phyloP scores from a whole-genome alignment of 2,888 invertebrate species.

The Cheilosia pagana region DNA sequence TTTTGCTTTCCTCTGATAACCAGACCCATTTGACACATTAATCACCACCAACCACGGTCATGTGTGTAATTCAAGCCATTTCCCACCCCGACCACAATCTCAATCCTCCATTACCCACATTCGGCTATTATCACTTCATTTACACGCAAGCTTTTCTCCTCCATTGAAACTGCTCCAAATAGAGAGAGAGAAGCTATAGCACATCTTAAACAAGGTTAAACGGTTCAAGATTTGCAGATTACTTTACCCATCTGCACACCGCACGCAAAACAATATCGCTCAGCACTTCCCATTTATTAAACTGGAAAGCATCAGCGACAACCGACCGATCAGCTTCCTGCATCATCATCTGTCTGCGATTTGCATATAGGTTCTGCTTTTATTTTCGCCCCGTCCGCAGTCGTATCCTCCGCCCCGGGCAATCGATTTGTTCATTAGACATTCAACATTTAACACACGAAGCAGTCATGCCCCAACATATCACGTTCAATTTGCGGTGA shows the following conservation, averaged over 20 bases:
- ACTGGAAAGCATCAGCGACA: constrained; percentile 13
- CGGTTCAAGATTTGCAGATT: constrained; percentile 57
- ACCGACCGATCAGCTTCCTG: constrained; percentile 48
- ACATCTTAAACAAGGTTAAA: constrained; percentile 61
- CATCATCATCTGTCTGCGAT: constrained; percentile 38
- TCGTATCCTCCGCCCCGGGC: neutral
- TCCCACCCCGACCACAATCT: constrained; percentile 58
- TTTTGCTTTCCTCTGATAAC: constrained; percentile 7
- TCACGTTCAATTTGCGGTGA: constrained; percentile 69
- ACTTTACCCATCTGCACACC: constrained; percentile 31
- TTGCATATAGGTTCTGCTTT: constrained; percentile 36
- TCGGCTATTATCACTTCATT: constrained; percentile 52
- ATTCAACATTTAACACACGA: constrained; percentile 50
- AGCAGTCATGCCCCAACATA: constrained; percentile 48
- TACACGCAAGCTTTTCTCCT: constrained; percentile 19
- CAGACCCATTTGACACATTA: constrained; percentile 43
- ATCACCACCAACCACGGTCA: constrained; percentile 15
- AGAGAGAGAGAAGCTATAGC: neutral
- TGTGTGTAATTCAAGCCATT: constrained; percentile 42
- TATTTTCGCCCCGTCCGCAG: neutral
- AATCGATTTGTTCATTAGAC: constrained; percentile 58
- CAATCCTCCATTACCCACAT: constrained; percentile 59
- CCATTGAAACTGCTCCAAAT: constrained; percentile 36
- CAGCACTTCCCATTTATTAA: constrained; percentile 23
- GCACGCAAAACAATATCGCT: constrained; percentile 66